Conservation (phyloP, 1,140 invertebrate species). For the Thrips palmi region DNA sequence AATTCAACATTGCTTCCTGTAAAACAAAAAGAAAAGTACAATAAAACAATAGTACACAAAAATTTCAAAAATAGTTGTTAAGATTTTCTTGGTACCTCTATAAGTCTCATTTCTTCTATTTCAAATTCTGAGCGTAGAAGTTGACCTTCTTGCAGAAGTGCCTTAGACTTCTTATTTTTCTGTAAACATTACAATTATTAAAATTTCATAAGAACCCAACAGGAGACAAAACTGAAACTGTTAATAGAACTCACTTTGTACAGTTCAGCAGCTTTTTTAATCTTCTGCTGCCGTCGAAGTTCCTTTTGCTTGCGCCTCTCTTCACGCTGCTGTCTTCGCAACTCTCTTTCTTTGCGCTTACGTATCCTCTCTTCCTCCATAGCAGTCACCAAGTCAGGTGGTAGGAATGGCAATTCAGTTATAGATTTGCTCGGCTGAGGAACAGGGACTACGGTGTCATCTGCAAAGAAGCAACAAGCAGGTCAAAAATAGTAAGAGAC, state of each 20-base stretch:
- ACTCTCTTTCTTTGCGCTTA: constrained; percentile 14
- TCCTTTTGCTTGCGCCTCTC: constrained; percentile 17
- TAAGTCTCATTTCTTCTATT: constrained; percentile 7
- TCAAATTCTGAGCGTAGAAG: constrained; percentile 9
- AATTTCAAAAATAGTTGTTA: constrained; percentile 4
- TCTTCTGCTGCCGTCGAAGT: constrained; percentile 15
- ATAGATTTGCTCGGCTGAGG: too few relatives aligned
- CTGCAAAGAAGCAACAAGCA: too few relatives aligned
- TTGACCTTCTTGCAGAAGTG: constrained; percentile 13
- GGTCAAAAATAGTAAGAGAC: too few relatives aligned
- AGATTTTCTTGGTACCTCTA: constrained; percentile 9
- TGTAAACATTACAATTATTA: constrained; percentile 11
- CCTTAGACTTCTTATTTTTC: constrained; percentile 9
- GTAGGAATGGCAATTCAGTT: too few relatives aligned
- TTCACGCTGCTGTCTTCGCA: constrained; percentile 15
- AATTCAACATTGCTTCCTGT: constrained; percentile 6
- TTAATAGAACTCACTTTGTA: constrained; percentile 16
- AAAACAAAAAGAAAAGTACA: background rate
- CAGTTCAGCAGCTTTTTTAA: constrained; percentile 15
- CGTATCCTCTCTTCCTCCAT: too few relatives aligned
- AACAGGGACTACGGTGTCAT: too few relatives aligned
- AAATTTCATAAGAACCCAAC: background rate
- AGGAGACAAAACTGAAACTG: constrained; percentile 1
- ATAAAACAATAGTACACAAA: too few relatives aligned
- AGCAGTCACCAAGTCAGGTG: too few relatives aligned